Percentiles rank a stretch among this genome's conserved stretches.
phyloP scores from a whole-genome alignment of 2,888 invertebrate genomes.

The Caenorhabditis zanzibari region DNA sequence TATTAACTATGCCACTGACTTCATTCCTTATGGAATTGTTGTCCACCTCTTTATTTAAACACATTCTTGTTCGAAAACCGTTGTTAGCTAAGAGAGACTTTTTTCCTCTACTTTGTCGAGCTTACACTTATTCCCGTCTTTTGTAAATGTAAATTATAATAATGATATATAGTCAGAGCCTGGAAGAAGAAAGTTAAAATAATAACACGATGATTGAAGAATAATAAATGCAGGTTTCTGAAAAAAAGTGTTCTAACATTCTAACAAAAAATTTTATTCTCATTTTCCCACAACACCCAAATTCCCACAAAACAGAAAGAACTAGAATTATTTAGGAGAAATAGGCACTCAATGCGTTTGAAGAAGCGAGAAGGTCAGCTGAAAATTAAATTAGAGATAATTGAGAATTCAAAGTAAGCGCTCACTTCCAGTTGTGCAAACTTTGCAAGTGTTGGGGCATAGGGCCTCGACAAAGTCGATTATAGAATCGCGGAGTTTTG shows the following conservation, averaged over 20 bases:
- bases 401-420: not conserved
- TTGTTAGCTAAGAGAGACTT: conserved; percentile 26
- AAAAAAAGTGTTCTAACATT: not conserved
- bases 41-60: conserved; percentile 14
- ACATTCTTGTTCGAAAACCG: conserved; percentile 25
- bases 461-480: conserved; percentile 59
- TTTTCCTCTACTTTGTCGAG: conserved; percentile 9
- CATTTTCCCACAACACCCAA: not conserved
- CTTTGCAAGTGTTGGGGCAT: conserved; percentile 68
- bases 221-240: conserved; percentile 32
- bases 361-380: conserved; percentile 31
- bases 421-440: conserved; percentile 51
- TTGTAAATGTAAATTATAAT: conserved; percentile 28
- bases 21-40: not conserved
- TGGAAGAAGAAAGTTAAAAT: not conserved
- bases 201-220: not conserved
- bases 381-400: not conserved
- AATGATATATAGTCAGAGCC: conserved; percentile 9
- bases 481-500: conserved; percentile 62
- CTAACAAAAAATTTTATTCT: conserved; percentile 13
- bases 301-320: conserved; percentile 16
- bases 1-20: conserved; percentile 11
- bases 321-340: conserved; percentile 10
- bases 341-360: conserved; percentile 23
- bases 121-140: conserved; percentile 1